These are phyloP conservation scores for Sphinx pinastri DNA, from an alignment of 2,888 invertebrate species.

Conservation along the genomic window DNA sequence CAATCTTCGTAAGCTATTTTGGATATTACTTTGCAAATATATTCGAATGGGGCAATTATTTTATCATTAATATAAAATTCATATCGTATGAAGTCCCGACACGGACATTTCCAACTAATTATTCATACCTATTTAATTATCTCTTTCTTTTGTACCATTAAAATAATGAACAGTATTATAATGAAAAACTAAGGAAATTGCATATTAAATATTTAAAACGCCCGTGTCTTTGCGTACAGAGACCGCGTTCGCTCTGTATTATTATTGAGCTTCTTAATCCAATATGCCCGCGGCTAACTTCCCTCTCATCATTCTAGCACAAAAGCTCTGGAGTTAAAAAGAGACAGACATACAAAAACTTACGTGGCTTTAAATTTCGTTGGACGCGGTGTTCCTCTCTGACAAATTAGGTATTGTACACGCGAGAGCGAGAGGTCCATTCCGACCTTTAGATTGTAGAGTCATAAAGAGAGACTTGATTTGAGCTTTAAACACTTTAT, in stretches of 20 bases:
- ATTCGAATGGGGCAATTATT: conserved; percentile 14
- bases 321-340: conserved; percentile 50
- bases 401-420: conserved; percentile 50
- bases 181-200: conserved; percentile 78
- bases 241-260: conserved; percentile 79
- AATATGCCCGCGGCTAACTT: conserved; percentile 54
- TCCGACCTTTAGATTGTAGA: conserved; percentile 63
- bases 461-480: conserved; percentile 30
- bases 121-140: conserved; percentile 61
- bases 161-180: conserved; percentile 59
- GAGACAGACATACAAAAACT: conserved; percentile 49
- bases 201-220: conserved; percentile 82
- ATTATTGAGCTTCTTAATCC: conserved; percentile 81
- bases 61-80: conserved; percentile 37
- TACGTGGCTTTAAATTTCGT: conserved; percentile 43
- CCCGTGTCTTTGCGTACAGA: conserved; percentile 72
- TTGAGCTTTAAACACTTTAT: not conserved
- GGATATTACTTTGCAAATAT: not conserved
- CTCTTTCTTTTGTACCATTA: conserved; percentile 66
- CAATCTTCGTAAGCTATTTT: not conserved
- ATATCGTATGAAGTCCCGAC: conserved; percentile 42
- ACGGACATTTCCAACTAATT: conserved; percentile 57
- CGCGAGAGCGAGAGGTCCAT: conserved; percentile 69
- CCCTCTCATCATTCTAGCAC: conserved; percentile 55
- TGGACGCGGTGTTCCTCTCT: conserved; percentile 64